Base-by-base conservation (phyloP, 1,140 invertebrate genomes). In the Cecropterus lyciades region DNA sequence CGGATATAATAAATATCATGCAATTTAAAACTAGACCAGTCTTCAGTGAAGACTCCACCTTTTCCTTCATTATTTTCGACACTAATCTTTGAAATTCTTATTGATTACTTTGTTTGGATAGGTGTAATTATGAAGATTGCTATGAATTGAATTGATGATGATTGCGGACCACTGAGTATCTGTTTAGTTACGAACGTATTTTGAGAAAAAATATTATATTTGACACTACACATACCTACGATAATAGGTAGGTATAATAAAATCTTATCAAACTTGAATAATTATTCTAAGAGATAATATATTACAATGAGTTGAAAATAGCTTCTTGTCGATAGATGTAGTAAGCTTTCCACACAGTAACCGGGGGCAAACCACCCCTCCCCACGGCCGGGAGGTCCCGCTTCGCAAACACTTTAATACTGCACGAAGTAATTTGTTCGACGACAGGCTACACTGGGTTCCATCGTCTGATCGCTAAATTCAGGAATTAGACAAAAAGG, bases 371-470 rank as follows among this genome's bases (percentile, higher is more conserved):
- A 7, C 46, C 11, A 16, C 15, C 1, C 15, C 16, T 7, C 52
- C 52, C 52, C 30, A 27, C 27, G 27, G 7, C 15, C 57, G 57
- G 49, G 51, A 70, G 70, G 59, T 65, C 60, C 67, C 65, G 65
- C 70, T 72, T 65, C 49, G 70, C 66, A 72, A 72, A 72, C 70
- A 72, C 70, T 72, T 72, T 72, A 72, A 72, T 72, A 72, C 65
- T 68, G 70, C 59, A 71, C 59, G 52, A 40, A 64, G 69, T 64
- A 71, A 71, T 71, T 71, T 55, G 30, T 13, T 40, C 30, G 9
- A 55, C 52, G 15, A 55, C n/a, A 15, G 37, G 30, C 30, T 17
- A 40, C 30, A 11, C 24, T 17, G 30, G 52, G 49, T 15, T 16
- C 46, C 52, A 67, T 48, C 69, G 65, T 52, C 65, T 30, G 17